Base-by-base conservation (phyloP, 2,797 vertebrate species). In the Poeciliopsis paucimaculata region DNA sequence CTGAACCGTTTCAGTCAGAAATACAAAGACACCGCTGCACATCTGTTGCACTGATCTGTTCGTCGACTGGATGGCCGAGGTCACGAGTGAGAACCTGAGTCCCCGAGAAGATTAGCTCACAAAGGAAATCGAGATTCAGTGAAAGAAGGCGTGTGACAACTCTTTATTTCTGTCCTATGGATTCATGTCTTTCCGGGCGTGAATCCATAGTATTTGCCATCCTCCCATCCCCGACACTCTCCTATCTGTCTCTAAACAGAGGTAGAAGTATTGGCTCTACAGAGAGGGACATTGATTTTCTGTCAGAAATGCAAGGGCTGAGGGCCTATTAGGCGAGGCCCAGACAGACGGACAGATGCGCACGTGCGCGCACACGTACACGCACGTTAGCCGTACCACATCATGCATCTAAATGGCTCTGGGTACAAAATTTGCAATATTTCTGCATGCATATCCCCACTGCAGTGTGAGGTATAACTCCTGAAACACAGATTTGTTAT, bases 281-380 rank as follows among this genome's bases (percentile, higher is more conserved):
- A 78, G 83, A 94, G 92, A 85, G 89, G 84, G 82, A 82, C 88
- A 94, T 94, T 91, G 94, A 95, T 95, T 93, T 93, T 78, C 87
- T 92, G 93, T 94, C 94, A 93, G 90, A 81, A 75, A 87, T 87
- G 90, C 83, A 80, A 90, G 87, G 82, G 89, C 86, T 91, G 87
- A 87, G 82, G 88, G 89, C 89, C 93, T 90, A 94, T 94, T 93
- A 94, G 88, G 81, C 84, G 78, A 77, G 82, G 75, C 80, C 73
- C 76, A 84, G 90, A 88, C 83, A 85, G 91, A 92, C 62, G 0
- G 87, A 91, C 89, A 87, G 77, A 89, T 75, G 77, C 47, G 49
- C 64, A 47, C 71, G 55, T 43, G 80, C 39, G 55, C 70, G 13
- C 47, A 57, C 46, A 49, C 72, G 68, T 43, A 41, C 72, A 72